Evolutionary conservation across 2,888 invertebrate species (phyloP).

Genomic region (Stenchaetothrips biformis): DNA sequence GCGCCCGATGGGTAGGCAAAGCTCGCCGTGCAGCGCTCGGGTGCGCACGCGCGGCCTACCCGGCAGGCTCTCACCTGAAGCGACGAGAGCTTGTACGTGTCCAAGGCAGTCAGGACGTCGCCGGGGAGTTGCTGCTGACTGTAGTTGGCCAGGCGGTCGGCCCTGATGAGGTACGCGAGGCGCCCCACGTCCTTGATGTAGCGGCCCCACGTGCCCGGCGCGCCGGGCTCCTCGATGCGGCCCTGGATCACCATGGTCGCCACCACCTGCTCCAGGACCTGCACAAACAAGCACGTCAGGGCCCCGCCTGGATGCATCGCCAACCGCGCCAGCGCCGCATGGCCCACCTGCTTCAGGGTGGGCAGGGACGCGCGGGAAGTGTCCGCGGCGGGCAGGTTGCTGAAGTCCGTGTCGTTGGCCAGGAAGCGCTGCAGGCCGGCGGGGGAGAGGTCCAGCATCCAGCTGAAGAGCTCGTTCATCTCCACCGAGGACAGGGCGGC

Average conservation of each 20-base stretch:
- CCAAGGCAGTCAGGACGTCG: slow-evolving; percentile 30
- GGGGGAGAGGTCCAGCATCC: slow-evolving; percentile 31
- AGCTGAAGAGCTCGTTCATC: background rate
- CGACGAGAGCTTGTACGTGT: slow-evolving; percentile 32
- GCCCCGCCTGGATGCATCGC: too few species aligned
- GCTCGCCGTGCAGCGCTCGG: background rate
- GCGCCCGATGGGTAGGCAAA: background rate
- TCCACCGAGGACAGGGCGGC: background rate
- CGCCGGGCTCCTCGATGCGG: background rate
- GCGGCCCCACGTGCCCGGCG: background rate
- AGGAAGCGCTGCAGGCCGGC: slow-evolving; percentile 32
- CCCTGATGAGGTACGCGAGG: background rate
- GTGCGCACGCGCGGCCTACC: background rate
- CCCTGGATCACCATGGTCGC: background rate
- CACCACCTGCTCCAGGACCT: slow-evolving; percentile 12
- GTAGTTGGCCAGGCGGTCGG: background rate
- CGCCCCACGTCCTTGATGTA: background rate
- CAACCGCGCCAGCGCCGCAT: too few species aligned
- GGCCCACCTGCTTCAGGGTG: background rate
- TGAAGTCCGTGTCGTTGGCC: slow-evolving; percentile 33
- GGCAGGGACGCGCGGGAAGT: background rate
- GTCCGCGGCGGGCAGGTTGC: background rate
- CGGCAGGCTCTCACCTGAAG: slow-evolving; percentile 30
- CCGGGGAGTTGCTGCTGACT: background rate
- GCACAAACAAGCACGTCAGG: background rate